Percentiles rank a stretch among this genome's conserved stretches.
Evolutionary conservation across 2,888 invertebrate genomes (phyloP).

Genomic region (Melinaea marsaeus): DNA sequence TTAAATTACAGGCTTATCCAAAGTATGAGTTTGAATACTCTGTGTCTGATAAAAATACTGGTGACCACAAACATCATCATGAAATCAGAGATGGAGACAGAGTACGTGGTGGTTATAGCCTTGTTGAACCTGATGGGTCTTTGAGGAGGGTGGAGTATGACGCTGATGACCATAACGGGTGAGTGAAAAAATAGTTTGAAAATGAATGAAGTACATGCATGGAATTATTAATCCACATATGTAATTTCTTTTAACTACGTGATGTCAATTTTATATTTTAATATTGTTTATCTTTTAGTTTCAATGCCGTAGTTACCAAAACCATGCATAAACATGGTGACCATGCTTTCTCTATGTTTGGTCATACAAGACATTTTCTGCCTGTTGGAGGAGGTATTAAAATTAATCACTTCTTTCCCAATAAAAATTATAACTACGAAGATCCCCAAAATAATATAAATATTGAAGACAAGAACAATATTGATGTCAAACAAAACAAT

Average conservation of each 20-base stretch:
- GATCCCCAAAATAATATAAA: slow-evolving; percentile 28
- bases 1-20: slow-evolving; percentile 63
- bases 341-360: slow-evolving; percentile 57
- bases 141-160: slow-evolving; percentile 76
- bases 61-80: slow-evolving; percentile 75
- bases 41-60: slow-evolving; percentile 77
- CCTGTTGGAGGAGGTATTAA: slow-evolving; percentile 59
- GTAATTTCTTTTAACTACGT: neutral
- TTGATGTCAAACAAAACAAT: slow-evolving; percentile 16
- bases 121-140: slow-evolving; percentile 77
- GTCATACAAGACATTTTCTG: slow-evolving; percentile 57
- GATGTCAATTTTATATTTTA: neutral
- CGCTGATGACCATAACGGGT: slow-evolving; percentile 78
- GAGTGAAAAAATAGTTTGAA: slow-evolving; percentile 32
- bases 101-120: slow-evolving; percentile 77
- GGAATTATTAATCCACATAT: too few species aligned
- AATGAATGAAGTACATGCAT: neutral
- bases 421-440: slow-evolving; percentile 45
- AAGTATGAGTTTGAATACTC: slow-evolving; percentile 79
- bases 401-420: slow-evolving; percentile 65
- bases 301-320: slow-evolving; percentile 78
- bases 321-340: slow-evolving; percentile 61
- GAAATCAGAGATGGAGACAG: slow-evolving; percentile 76
- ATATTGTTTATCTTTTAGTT: slow-evolving; percentile 48
- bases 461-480: slow-evolving; percentile 21